Conservation (phyloP, 1,140 invertebrate species). For the Reticulitermes speratus region DNA sequence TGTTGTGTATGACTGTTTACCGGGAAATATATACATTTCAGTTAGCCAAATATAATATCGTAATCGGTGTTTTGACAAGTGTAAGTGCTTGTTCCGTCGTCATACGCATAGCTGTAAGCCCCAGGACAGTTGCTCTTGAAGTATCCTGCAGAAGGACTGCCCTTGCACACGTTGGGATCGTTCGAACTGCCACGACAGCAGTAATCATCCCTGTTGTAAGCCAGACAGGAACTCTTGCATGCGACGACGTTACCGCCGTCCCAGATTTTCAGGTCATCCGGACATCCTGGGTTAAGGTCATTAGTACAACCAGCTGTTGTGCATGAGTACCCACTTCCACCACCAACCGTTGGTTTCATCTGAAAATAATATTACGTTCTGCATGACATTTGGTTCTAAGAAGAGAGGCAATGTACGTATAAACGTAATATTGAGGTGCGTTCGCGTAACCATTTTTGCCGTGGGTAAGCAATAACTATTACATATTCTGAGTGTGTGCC, state of each 20-base stretch:
- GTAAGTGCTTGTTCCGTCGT: slow-evolving; percentile 39
- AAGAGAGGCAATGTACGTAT: no score
- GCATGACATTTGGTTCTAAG: no score
- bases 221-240: slow-evolving; percentile 52
- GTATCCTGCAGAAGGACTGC: slow-evolving; percentile 32
- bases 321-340: slow-evolving; percentile 45
- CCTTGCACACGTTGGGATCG: slow-evolving; percentile 45
- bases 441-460: no score
- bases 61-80: slow-evolving; percentile 35
- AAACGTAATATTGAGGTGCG: no score
- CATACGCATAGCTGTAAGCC: slow-evolving; percentile 42
- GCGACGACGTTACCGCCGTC: slow-evolving; percentile 43
- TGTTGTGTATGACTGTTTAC: no score
- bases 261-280: slow-evolving; percentile 40
- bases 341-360: slow-evolving; percentile 31
- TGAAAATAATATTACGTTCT: background rate
- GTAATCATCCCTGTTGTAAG: slow-evolving; percentile 49
- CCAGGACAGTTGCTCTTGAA: slow-evolving; percentile 41
- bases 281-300: slow-evolving; percentile 47
- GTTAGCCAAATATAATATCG: background rate
- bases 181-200: slow-evolving; percentile 47
- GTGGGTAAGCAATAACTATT: no score
- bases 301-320: slow-evolving; percentile 42
- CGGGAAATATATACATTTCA: no score
- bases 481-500: no score